Percentiles rank a stretch among this genome's conserved stretches.
Evolutionary conservation across 2,888 invertebrate genomes (phyloP).

Genomic region (Epistrophe grossulariae): DNA sequence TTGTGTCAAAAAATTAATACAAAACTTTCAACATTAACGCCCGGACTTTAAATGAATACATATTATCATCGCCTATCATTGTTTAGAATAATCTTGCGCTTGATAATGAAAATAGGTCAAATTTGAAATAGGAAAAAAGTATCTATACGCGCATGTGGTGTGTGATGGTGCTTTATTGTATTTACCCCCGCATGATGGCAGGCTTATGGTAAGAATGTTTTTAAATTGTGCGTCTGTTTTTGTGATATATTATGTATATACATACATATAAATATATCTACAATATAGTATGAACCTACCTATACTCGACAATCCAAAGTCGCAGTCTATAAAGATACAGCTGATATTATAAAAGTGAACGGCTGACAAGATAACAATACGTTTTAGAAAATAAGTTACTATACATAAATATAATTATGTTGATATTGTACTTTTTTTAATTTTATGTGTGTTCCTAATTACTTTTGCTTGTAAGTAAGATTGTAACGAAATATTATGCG

Average conservation of each 20-base stretch:
- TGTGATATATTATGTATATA: constrained; percentile 12
- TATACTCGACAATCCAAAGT: constrained; percentile 33
- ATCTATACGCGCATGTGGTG: constrained; percentile 55
- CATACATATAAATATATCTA: not conserved
- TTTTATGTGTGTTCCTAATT: not conserved
- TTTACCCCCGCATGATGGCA: constrained; percentile 53
- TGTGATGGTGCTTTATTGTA: constrained; percentile 38
- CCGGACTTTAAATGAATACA: not conserved
- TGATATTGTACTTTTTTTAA: not conserved
- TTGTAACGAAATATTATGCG: constrained; percentile 32
- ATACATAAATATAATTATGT: not conserved
- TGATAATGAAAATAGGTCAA: constrained; percentile 84
- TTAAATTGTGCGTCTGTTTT: constrained; percentile 42
- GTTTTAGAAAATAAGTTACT: constrained; percentile 1
- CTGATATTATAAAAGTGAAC: constrained; percentile 54
- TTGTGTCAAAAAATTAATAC: not conserved
- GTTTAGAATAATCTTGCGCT: constrained; percentile 84
- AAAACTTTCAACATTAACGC: not conserved
- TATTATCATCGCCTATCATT: constrained; percentile 77
- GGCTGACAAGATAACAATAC: constrained; percentile 59
- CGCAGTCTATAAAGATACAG: constrained; percentile 30
- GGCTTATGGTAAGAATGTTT: constrained; percentile 48
- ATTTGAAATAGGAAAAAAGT: constrained; percentile 80
- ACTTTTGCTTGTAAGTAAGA: constrained; percentile 23
- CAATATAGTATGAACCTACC: no score